A percentile compares a stretch with the other conserved stretches of the same genome.
phyloP scores from a whole-genome alignment of 1,140 invertebrate species.

The Drosophila dunni region DNA sequence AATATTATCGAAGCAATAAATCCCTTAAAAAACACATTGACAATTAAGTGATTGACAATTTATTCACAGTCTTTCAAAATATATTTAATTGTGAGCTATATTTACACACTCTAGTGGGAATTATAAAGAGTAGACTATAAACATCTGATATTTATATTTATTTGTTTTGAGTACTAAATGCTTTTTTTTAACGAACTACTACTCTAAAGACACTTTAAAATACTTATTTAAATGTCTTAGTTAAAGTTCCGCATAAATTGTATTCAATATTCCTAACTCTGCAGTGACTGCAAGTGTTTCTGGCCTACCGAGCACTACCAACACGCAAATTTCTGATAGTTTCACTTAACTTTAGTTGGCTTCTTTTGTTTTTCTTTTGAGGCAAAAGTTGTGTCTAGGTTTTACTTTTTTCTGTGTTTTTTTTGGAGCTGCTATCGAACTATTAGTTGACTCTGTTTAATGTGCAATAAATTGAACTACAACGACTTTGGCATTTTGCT shows the following conservation, averaged over 20 bases:
- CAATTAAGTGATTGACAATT: too few relatives aligned
- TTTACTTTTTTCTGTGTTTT: constrained; percentile 25
- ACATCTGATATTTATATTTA: too few relatives aligned
- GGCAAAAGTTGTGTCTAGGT: constrained; percentile 51
- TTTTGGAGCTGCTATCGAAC: constrained; percentile 64
- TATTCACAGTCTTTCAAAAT: too few relatives aligned
- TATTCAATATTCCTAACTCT: constrained; percentile 16
- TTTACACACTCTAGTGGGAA: too few relatives aligned
- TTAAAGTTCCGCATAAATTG: background rate
- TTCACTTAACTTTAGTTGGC: constrained; percentile 21
- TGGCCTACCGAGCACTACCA: background rate
- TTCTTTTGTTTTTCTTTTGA: constrained; percentile 41
- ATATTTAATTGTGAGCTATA: too few relatives aligned
- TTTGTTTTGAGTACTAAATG: too few relatives aligned
- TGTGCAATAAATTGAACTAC: constrained; percentile 77
- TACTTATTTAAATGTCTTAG: background rate
- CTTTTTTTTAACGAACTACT: too few relatives aligned
- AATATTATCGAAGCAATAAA: constrained; percentile 42
- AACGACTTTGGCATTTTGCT: constrained; percentile 41
- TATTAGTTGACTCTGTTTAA: constrained; percentile 71
- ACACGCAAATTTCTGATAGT: constrained; percentile 58
- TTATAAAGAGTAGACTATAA: too few relatives aligned
- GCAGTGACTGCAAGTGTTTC: constrained; percentile 2
- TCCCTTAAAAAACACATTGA: constrained; percentile 7
- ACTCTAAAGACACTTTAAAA: too few relatives aligned